Evolutionary conservation across 2,113 vertebrate genomes (phyloP).

Genomic region (Rhinogobius similis): DNA sequence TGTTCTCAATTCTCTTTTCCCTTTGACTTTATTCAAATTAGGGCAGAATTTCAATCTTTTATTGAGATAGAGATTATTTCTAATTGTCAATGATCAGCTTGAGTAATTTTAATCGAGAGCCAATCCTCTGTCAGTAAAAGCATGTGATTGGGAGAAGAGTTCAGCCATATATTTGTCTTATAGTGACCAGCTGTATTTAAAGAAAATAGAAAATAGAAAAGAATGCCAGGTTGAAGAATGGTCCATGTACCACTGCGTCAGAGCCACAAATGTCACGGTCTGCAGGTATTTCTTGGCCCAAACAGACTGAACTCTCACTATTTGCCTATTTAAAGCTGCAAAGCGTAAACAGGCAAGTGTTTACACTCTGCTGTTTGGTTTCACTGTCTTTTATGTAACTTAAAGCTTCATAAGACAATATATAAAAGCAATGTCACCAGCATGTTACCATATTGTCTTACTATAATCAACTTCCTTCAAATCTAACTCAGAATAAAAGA

Average conservation of each 20-base stretch:
- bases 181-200: too few relatives aligned
- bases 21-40: too few relatives aligned
- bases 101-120: too few relatives aligned
- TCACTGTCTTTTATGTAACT: conserved; percentile 33
- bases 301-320: background rate
- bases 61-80: too few relatives aligned
- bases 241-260: background rate
- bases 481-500: conserved; percentile 39
- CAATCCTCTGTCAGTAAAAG: too few relatives aligned
- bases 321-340: conserved; percentile 22
- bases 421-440: conserved; percentile 36
- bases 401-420: conserved; percentile 20
- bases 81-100: too few relatives aligned
- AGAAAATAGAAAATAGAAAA: too few relatives aligned
- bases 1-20: too few relatives aligned
- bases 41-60: too few relatives aligned
- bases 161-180: too few relatives aligned
- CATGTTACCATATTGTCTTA: background rate
- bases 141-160: too few relatives aligned
- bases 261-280: background rate
- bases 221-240: background rate
- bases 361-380: conserved; percentile 34
- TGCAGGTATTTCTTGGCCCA: background rate
- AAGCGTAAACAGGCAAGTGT: conserved; percentile 31
- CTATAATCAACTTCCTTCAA: conserved; percentile 42